phyloP scores from a whole-genome alignment of 2,888 invertebrate species.

The Agriopis marginaria region DNA sequence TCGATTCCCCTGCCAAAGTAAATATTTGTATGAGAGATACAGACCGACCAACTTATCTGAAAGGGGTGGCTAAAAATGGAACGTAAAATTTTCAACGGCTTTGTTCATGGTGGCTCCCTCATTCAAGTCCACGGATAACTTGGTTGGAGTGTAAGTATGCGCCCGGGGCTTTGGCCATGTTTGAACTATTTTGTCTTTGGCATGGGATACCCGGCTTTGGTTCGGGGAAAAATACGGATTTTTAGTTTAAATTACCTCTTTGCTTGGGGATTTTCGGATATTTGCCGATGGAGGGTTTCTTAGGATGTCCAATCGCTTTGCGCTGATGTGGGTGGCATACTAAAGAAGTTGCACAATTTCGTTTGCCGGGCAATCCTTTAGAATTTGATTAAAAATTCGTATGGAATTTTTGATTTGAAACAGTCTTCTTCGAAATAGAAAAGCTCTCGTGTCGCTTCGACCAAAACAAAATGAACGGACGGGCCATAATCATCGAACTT shows the following conservation, averaged over 20 bases:
- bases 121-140: not conserved
- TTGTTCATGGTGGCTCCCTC: not conserved
- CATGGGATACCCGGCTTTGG: slow-evolving; percentile 42
- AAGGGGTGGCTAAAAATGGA: not conserved
- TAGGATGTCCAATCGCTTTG: slow-evolving; percentile 10
- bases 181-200: slow-evolving; percentile 43
- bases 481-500: too few relatives aligned
- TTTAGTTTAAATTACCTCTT: slow-evolving; percentile 20
- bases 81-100: not conserved
- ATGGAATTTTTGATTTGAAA: too few relatives aligned
- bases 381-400: not conserved
- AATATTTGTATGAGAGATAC: slow-evolving; percentile 43
- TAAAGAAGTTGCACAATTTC: not conserved
- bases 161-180: slow-evolving; percentile 31
- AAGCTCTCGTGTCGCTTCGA: too few relatives aligned
- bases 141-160: slow-evolving; percentile 30
- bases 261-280: slow-evolving; percentile 16
- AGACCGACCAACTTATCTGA: not conserved
- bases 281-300: slow-evolving; percentile 14
- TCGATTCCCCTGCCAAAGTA: slow-evolving; percentile 46
- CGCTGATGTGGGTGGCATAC: slow-evolving; percentile 8
- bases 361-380: not conserved
- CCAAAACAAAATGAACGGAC: too few relatives aligned
- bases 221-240: slow-evolving; percentile 14
- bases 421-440: too few relatives aligned